Evolutionary conservation across 2,888 invertebrate species (phyloP).

Genomic region (Corbicula japonica): DNA sequence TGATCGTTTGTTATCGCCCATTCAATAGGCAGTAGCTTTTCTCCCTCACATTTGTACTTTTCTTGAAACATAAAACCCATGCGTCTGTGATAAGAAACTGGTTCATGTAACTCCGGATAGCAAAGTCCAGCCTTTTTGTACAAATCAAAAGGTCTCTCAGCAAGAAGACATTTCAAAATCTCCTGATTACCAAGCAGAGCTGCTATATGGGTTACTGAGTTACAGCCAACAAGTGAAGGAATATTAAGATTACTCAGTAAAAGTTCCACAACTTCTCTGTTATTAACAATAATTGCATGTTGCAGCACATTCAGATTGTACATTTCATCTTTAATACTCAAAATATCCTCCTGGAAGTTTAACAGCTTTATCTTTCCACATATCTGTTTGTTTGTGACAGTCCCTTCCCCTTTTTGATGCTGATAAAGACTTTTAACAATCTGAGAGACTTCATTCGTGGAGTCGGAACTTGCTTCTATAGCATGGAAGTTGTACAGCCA

Average conservation of each 20-base stretch:
- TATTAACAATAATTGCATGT: conserved; percentile 91
- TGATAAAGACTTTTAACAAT: conserved; percentile 67
- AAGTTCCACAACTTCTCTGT: conserved; percentile 89
- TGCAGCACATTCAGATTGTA: conserved; percentile 91
- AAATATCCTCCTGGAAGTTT: conserved; percentile 75
- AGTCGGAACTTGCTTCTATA: conserved; percentile 63
- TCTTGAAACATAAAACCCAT: conserved; percentile 81
- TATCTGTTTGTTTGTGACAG: conserved; percentile 34
- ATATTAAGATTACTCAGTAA: conserved; percentile 89
- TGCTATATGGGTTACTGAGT: conserved; percentile 92
- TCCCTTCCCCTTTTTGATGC: conserved; percentile 30
- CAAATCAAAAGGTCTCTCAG: conserved; percentile 91
- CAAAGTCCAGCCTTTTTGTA: conserved; percentile 91
- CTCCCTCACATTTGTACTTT: conserved; percentile 83
- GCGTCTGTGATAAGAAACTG: conserved; percentile 67
- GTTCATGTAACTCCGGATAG: conserved; percentile 91
- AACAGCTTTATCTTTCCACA: conserved; percentile 58
- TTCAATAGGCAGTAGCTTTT: conserved; percentile 78
- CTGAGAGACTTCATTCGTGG: conserved; percentile 58
- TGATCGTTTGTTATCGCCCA: conserved; percentile 84
- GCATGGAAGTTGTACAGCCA: conserved; percentile 62
- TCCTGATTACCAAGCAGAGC: conserved; percentile 91
- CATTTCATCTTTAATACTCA: conserved; percentile 87
- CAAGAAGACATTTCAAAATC: conserved; percentile 90
- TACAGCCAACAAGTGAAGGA: conserved; percentile 90